These are phyloP conservation scores for Siphlonurus alternatus DNA, from an alignment of 2,888 invertebrate genomes.

Conservation along the genomic window DNA sequence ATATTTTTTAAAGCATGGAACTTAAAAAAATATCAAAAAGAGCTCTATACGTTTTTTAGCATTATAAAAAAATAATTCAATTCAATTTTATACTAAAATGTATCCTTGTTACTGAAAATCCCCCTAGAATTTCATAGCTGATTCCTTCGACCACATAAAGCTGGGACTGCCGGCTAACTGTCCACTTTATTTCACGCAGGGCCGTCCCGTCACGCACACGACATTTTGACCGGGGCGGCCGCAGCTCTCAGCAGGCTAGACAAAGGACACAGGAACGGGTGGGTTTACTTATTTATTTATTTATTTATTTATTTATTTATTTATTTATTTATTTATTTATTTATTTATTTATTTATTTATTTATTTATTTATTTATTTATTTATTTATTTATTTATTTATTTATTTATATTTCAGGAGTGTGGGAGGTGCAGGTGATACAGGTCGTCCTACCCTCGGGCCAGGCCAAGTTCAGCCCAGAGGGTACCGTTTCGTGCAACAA, in stretches of 20 bases:
- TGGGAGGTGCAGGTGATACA: conserved; percentile 4
- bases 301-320: not conserved
- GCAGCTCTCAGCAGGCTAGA: not conserved
- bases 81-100: too few relatives aligned
- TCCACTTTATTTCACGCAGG: too few relatives aligned
- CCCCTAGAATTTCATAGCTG: too few relatives aligned
- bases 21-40: too few relatives aligned
- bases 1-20: too few relatives aligned
- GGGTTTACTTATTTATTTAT: not conserved
- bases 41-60: too few relatives aligned
- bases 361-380: not conserved
- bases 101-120: too few relatives aligned
- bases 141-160: too few relatives aligned
- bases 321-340: not conserved
- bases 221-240: not conserved
- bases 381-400: not conserved
- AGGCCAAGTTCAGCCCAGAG: conserved; percentile 64
- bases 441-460: conserved; percentile 45
- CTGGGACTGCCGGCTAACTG: too few relatives aligned
- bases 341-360: not conserved
- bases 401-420: not conserved
- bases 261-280: too few relatives aligned
- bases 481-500: conserved; percentile 22
- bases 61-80: too few relatives aligned
- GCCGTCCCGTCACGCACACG: not conserved